Percentiles rank a stretch among this genome's conserved stretches.
These are phyloP conservation scores for Nesogale talazaci DNA, from an alignment of 2,113 vertebrate genomes.

Conservation along the genomic window DNA sequence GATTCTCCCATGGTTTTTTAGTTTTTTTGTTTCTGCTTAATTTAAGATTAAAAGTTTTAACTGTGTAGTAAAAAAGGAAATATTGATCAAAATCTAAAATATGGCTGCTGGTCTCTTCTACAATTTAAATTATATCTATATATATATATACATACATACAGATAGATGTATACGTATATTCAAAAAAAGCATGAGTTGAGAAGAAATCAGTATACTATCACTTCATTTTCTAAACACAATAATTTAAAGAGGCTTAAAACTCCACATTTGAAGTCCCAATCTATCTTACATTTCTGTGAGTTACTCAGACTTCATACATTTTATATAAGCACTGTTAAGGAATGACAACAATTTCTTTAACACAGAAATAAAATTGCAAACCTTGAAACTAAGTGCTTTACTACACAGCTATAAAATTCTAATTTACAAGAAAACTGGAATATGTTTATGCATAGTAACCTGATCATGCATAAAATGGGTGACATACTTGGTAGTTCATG, in stretches of 20 bases:
- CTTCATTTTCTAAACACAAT: neutral
- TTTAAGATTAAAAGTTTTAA: neutral
- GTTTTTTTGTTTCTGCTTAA: neutral
- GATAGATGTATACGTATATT: neutral
- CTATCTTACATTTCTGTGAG: neutral
- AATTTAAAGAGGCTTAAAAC: neutral
- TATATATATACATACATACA: neutral
- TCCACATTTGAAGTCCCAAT: neutral
- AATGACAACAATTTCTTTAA: neutral
- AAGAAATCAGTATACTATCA: neutral
- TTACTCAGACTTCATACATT: slow-evolving; percentile 44
- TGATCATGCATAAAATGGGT: slow-evolving; percentile 53
- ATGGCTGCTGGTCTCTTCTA: neutral
- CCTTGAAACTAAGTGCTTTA: slow-evolving; percentile 61
- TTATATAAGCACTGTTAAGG: slow-evolving; percentile 39
- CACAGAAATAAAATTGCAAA: slow-evolving; percentile 32
- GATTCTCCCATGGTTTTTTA: neutral
- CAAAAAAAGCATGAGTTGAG: neutral
- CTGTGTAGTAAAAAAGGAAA: neutral
- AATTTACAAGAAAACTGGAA: slow-evolving; percentile 57
- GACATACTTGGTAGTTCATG: slow-evolving; percentile 2
- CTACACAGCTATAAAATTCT: slow-evolving; percentile 56
- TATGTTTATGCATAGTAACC: slow-evolving; percentile 48
- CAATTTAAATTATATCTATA: neutral
- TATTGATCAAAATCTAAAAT: slow-evolving; percentile 18